Evolutionary conservation across 2,888 invertebrate species (phyloP), one percentile per base, ranked within the genome.

Genomic region (Tyria jacobaeae): DNA sequence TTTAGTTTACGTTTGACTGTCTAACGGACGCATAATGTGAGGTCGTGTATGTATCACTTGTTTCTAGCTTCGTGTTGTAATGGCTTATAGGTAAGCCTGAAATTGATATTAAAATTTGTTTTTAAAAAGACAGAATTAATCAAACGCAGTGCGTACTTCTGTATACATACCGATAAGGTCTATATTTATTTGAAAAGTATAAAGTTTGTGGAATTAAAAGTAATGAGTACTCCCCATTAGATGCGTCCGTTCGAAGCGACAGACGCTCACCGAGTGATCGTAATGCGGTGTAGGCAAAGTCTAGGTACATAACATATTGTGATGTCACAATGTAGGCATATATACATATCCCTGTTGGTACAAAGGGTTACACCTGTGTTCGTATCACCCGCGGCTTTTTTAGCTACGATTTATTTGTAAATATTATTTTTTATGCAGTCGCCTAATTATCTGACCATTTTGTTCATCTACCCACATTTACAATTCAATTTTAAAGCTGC

Each of bases 331-430:
- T 77, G 70, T 78, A 74, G 67, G 69, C 62, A 49, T 54, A 41
- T 61, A 85, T 82, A 88, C 89, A 89, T 89, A 89, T 89, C 91
- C 89, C 87, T 85, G 79, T 75, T 70, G 87, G 89, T 91, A 90
- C 90, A 90, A 90, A 87, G 83, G 86, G 89, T 83, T 82, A 71
- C 57, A 75, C 73, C 78, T 81, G 81, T 85, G 84, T 84, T 87
- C 88, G 87, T 86, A 86, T 88, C 88, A 83, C 82, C 86, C 82
- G 83, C 85, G 84, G 88, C 86, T 86, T 83, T 81, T 82, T 79
- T 81, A 81, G 84, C 87, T 86, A 84, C 82, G 75, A 70, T 76
- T 66, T 72, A 77, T 85, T 83, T 91, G 90, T 91, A 90, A 87
- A 90, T 91, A 91, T 88, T 79, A 80, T 77, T 79, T 78, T 79